Conservation (phyloP, 2,797 vertebrate genomes). For the Loris lydekkerianus region DNA sequence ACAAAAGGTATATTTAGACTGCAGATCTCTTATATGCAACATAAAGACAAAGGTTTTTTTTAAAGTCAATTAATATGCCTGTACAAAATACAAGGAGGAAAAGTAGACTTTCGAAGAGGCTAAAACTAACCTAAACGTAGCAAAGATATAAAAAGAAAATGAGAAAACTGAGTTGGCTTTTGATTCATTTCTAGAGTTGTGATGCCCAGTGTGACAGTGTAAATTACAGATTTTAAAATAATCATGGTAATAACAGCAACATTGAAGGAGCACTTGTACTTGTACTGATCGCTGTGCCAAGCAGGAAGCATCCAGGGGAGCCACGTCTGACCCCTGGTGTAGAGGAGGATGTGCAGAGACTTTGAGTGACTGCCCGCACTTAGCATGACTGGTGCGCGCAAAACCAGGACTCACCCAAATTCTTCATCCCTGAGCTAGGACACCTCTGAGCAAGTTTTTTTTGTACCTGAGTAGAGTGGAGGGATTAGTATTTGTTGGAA, state of each 20-base stretch:
- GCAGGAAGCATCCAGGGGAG: background rate
- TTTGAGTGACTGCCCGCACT: background rate
- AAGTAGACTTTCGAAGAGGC: background rate
- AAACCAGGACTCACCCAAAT: background rate
- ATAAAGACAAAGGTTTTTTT: background rate
- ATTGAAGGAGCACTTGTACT: background rate
- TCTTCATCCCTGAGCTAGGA: background rate
- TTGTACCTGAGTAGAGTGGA: background rate
- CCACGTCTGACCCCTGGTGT: background rate
- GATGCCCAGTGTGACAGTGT: background rate
- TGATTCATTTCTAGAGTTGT: background rate
- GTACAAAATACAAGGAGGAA: slow-evolving; percentile 5
- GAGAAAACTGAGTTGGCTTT: background rate
- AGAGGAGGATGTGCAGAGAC: background rate
- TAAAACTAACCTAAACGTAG: slow-evolving; percentile 5
- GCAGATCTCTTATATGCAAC: background rate
- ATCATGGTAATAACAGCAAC: background rate
- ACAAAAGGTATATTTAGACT: background rate
- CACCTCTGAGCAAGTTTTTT: background rate
- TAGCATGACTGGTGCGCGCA: background rate
- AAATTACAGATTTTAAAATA: background rate
- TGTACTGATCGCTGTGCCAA: background rate
- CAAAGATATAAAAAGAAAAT: background rate
- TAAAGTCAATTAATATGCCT: slow-evolving; percentile 3
- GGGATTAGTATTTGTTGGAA: background rate